Evolutionary conservation across 2,113 vertebrate species (phyloP), one percentile per base, ranked within the genome.

Genomic region (Caranx ignobilis): DNA sequence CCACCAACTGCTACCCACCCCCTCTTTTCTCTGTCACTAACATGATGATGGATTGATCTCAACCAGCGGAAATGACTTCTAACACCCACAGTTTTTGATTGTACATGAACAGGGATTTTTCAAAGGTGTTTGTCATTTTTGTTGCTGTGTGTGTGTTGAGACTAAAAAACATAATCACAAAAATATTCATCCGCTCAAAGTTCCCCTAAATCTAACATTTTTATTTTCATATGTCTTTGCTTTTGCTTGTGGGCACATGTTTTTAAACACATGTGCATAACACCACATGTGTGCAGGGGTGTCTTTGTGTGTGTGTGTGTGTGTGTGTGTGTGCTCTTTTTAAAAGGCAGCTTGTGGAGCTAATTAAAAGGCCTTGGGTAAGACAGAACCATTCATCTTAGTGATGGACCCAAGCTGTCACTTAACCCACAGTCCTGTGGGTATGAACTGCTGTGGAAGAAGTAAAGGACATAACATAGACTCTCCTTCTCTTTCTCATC

Each of bases 361-460:
- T 94, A 94, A 95, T 95, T 94, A 94, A 93, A 94, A 94, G 87
- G 89, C 87, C 87, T 93, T 71, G 72, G 85, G 92, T 88, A 64
- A 76, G 92, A 94, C 83, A 84, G 89, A 89, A 69, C 79, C 89
- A 94, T 95, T 93, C 86, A 91, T 95, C 93, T 93, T 92, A 76
- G 85, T 85, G 92, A 94, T 91, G 90, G 83, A 83, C 79, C 84
- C 84, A 89, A 87, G 90, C 91, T 92, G 91, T 94, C 92, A 91
- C 72, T 81, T 73, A 86, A 82, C 82, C 84, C 77, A 41, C 85
- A 77, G 89, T 92, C 90, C 88, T 90, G 90, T 77, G 87, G 87
- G 82, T 89, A 85, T 70, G 74, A 79, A 72, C 72, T 82, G 79
- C 77, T 32, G 47, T 64, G 77, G 79, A 66, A 69, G 83, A 52